Conservation (phyloP, 2,888 invertebrate species). For the Hirudinaria manillensis region DNA sequence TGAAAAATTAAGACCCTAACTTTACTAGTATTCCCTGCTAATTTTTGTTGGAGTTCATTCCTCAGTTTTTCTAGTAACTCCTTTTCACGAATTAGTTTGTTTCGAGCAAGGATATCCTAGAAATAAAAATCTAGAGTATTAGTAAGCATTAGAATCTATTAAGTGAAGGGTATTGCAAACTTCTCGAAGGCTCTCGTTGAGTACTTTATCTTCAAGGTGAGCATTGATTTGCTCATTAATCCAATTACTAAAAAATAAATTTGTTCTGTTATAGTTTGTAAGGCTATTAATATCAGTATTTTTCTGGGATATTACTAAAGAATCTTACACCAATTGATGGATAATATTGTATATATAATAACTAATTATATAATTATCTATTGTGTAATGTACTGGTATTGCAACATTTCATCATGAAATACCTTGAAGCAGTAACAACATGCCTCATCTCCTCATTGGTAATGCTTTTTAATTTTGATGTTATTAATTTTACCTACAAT, state of each 20-base stretch:
- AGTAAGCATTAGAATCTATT: neutral
- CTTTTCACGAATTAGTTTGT: neutral
- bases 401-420: neutral
- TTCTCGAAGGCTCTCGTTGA: neutral
- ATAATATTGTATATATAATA: too few species aligned
- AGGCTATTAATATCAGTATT: too few species aligned
- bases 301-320: too few species aligned
- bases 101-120: neutral
- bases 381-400: too few species aligned
- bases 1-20: too few species aligned
- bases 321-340: too few species aligned
- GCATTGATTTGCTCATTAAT: constrained; percentile 7
- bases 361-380: too few species aligned
- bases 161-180: neutral
- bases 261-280: too few species aligned
- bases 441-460: neutral
- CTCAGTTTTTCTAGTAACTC: too few species aligned
- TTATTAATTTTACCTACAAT: neutral
- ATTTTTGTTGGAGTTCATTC: neutral
- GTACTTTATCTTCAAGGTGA: constrained; percentile 3
- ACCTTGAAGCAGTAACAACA: neutral
- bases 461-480: neutral
- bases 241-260: neutral
- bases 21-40: neutral
- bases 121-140: neutral